A percentile compares a stretch with the other conserved stretches of the same genome.
These are phyloP conservation scores for Netelia virgata DNA, from an alignment of 2,888 invertebrate genomes.

Conservation along the genomic window DNA sequence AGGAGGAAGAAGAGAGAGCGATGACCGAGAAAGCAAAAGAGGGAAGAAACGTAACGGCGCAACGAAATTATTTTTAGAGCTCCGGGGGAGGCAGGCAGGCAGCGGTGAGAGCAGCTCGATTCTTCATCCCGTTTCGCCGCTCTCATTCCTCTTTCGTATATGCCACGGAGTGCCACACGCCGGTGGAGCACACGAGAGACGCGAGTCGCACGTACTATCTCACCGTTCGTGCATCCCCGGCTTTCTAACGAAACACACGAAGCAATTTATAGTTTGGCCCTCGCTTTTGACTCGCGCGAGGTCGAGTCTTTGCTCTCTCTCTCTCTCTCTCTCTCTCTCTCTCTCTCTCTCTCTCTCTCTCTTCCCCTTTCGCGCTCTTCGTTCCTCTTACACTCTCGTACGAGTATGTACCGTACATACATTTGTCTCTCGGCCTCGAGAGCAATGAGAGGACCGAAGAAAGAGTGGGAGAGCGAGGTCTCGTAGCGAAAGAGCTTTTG, in stretches of 20 bases:
- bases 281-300: constrained; percentile 63
- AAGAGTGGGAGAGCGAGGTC: constrained; percentile 31
- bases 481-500: constrained; percentile 31
- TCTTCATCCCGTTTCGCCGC: constrained; percentile 39
- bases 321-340: constrained; percentile 35
- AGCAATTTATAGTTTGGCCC: constrained; percentile 67
- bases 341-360: no score
- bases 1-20: constrained; percentile 6
- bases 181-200: not conserved
- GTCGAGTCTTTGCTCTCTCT: constrained; percentile 57
- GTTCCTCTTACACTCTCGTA: constrained; percentile 22
- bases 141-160: constrained; percentile 54
- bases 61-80: constrained; percentile 60
- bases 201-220: constrained; percentile 59
- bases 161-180: constrained; percentile 22
- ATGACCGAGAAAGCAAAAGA: not conserved
- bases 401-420: constrained; percentile 3
- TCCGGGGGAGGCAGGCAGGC: not conserved
- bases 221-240: constrained; percentile 53
- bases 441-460: constrained; percentile 62
- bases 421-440: constrained; percentile 43
- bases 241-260: constrained; percentile 66
- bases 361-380: constrained; percentile 28
- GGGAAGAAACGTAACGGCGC: constrained; percentile 34
- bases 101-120: constrained; percentile 10